Conservation (phyloP, 2,888 invertebrate genomes). For the Dorcus hopei region DNA sequence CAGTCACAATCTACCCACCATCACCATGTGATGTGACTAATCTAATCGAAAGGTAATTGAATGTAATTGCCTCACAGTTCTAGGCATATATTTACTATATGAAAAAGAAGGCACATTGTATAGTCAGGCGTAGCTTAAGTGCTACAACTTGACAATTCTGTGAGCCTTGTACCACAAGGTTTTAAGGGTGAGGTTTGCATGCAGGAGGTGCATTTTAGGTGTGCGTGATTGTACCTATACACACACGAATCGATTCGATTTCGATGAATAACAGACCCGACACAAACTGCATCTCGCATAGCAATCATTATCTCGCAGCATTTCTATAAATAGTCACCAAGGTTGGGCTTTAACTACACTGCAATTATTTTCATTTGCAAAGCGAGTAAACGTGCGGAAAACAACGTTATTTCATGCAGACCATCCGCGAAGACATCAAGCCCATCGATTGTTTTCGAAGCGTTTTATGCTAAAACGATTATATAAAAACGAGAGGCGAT, state of each 20-base stretch:
- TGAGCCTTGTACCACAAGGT: too few relatives aligned
- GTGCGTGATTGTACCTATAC: too few relatives aligned
- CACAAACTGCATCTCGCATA: not conserved
- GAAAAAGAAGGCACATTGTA: not conserved
- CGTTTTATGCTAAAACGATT: too few relatives aligned
- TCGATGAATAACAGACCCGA: not conserved
- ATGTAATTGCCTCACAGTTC: not conserved
- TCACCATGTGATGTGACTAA: not conserved
- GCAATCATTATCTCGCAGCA: conserved; percentile 15
- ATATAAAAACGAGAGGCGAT: too few relatives aligned
- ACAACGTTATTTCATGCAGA: too few relatives aligned
- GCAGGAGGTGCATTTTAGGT: too few relatives aligned
- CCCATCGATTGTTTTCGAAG: too few relatives aligned
- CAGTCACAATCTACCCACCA: too few relatives aligned
- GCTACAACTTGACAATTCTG: too few relatives aligned
- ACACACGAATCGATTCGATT: not conserved
- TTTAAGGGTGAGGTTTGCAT: too few relatives aligned
- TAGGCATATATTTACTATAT: not conserved
- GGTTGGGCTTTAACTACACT: conserved; percentile 18
- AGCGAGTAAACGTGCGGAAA: conserved; percentile 7
- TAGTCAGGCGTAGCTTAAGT: too few relatives aligned
- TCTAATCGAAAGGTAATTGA: not conserved
- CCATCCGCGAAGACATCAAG: too few relatives aligned
- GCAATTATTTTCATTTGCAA: conserved; percentile 19
- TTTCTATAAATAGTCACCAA: conserved; percentile 17